Base-by-base conservation (phyloP, 2,888 invertebrate species). In the Synergus japonicus region DNA sequence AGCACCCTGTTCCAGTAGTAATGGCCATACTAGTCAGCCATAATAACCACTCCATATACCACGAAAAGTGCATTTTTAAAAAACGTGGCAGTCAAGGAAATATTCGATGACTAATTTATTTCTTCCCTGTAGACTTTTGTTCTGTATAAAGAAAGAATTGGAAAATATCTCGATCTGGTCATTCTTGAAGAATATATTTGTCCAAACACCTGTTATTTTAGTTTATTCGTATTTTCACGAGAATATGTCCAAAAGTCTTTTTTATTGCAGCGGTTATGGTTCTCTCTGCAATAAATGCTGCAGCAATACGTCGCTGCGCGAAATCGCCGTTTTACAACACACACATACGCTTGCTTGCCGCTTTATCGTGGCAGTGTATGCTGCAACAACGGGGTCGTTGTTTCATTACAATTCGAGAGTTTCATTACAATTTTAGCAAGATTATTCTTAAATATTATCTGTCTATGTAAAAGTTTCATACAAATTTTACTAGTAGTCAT, bases 251-350 rank as follows among this genome's bases (percentile, higher is more conserved):
- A 29, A 29, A 69, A 69, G 37, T 49, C 66, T 44, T 4, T 66
- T 66, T 66, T 66, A 66, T 66, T 66, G 66, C 67, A 67, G 18
- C 44, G 46, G 67, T 46, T 46, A 46, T 22, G 29, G 18, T 22
- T 67, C 46, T 67, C 18, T 43, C 18, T n/a, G 44, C 66, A 43
- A 65, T 65, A 65, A 43, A 66, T 44, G 66, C 44, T 66, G 18
- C 66, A 43, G 66, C 66, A 66, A 67, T 67, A 46, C 46, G 67
- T 67, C 46, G 67, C 22, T 67, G 67, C 44, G 22, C 22, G 46
- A 67, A 67, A 46, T 67, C n/a, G 67, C 44, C 67, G 67, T 22
- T 67, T 67, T 67, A 46, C 46, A 67, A 67, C 66, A 43, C n/a
- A n/a, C 44, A 37, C 18, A 29, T 3, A 29, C 66, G 43, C 66